Conservation (phyloP, 2,888 invertebrate species). For the Thelaira solivaga region DNA sequence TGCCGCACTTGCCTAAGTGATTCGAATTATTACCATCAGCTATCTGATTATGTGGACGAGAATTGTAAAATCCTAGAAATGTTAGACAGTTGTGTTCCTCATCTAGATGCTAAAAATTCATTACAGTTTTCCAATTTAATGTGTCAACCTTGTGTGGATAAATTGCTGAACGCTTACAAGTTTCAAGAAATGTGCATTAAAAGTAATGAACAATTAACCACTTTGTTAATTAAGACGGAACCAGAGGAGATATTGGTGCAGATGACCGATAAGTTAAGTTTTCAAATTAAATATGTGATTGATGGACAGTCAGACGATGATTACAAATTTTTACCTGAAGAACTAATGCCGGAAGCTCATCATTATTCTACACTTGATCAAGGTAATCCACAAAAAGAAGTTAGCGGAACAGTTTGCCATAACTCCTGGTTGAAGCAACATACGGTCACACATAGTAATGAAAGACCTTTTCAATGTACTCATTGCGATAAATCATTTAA, state of each 20-base stretch:
- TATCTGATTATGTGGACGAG: conserved; percentile 50
- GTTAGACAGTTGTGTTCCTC: conserved; percentile 46
- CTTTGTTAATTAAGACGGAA: conserved; percentile 28
- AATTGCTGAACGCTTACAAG: conserved; percentile 78
- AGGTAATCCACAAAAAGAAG: conserved; percentile 73
- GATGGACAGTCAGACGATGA: conserved; percentile 19
- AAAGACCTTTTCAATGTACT: too few species aligned
- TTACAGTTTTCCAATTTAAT: conserved; percentile 33
- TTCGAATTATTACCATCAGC: conserved; percentile 16
- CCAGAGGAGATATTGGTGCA: conserved; percentile 34
- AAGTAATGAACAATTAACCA: conserved; percentile 75
- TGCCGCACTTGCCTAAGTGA: conserved; percentile 53
- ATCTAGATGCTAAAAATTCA: conserved; percentile 36
- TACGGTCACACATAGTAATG: too few species aligned
- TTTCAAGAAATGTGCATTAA: conserved; percentile 78
- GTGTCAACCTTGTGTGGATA: conserved; percentile 77
- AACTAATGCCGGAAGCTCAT: too few species aligned
- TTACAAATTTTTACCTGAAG: not conserved
- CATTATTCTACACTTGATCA: too few species aligned
- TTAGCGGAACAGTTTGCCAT: not conserved
- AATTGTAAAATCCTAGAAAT: conserved; percentile 48
- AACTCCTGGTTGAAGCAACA: not conserved
- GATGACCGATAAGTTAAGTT: conserved; percentile 18
- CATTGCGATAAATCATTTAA: too few species aligned
- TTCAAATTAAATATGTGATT: conserved; percentile 43